Evolutionary conservation across 2,113 vertebrate species (phyloP).

Genomic region (Haemorhous mexicanus): DNA sequence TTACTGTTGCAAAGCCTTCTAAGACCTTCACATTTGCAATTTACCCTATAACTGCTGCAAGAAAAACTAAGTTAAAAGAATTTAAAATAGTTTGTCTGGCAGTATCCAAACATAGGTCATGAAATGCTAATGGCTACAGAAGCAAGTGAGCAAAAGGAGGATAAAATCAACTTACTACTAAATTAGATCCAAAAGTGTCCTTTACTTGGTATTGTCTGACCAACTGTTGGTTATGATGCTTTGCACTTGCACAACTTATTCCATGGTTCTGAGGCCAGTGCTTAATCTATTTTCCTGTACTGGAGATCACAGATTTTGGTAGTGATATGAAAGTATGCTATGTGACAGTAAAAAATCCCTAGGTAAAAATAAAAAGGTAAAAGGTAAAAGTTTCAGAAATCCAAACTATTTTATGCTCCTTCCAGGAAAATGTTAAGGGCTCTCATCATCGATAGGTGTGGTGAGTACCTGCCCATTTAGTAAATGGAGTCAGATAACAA

Average conservation of each 20-base stretch:
- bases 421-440: background rate
- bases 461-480: background rate
- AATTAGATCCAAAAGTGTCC: background rate
- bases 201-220: background rate
- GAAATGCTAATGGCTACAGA: background rate
- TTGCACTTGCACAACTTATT: background rate
- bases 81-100: background rate
- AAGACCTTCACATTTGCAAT: background rate
- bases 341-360: background rate
- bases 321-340: background rate
- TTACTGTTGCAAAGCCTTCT: background rate
- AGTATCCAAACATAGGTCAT: background rate
- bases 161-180: background rate
- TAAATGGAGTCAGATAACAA: slow-evolving; percentile 17
- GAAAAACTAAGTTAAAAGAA: background rate
- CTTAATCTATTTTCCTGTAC: background rate
- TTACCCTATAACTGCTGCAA: background rate
- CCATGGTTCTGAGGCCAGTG: background rate
- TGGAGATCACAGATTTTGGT: fast-evolving
- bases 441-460: background rate
- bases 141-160: background rate
- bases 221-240: background rate
- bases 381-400: background rate
- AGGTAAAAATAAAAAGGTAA: background rate
- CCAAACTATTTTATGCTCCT: background rate